Percentiles rank a stretch among this genome's conserved stretches.
These are phyloP conservation scores for Sitodiplosis mosellana DNA, from an alignment of 1,140 invertebrate species.

Conservation along the genomic window DNA sequence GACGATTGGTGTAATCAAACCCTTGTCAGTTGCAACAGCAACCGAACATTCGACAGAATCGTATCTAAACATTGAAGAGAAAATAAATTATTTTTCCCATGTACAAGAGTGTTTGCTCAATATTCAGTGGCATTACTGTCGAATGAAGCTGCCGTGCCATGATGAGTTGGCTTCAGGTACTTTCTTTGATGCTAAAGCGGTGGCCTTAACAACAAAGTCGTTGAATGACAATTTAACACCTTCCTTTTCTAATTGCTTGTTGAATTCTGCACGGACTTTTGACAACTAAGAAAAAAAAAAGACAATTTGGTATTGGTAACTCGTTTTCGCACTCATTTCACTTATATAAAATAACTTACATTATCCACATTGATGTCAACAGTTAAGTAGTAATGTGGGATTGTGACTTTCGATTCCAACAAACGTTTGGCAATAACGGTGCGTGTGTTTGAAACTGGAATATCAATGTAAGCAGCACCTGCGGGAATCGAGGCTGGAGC, in stretches of 20 bases:
- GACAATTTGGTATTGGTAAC: not conserved
- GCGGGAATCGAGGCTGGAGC: conserved; percentile 12
- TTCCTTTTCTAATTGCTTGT: conserved; percentile 63
- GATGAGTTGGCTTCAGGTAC: conserved; percentile 91
- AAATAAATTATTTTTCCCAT: conserved; percentile 1
- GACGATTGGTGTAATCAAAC: conserved; percentile 95
- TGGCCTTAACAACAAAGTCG: conserved; percentile 94
- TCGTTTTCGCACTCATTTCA: too few species aligned
- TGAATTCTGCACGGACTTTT: conserved; percentile 44
- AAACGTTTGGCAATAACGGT: conserved; percentile 82
- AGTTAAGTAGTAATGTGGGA: conserved; percentile 94
- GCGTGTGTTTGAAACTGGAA: conserved; percentile 75
- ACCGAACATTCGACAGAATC: conserved; percentile 88
- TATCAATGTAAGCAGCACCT: conserved; percentile 46
- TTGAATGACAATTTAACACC: conserved; percentile 82
- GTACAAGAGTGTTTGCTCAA: not conserved
- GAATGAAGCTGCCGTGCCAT: conserved; percentile 88
- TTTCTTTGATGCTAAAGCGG: conserved; percentile 75
- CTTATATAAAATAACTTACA: conserved; percentile 10
- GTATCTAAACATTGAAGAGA: conserved; percentile 33
- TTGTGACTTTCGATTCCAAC: conserved; percentile 74
- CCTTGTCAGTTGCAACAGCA: conserved; percentile 88
- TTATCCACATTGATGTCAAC: conserved; percentile 76
- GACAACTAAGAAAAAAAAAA: conserved; percentile 27
- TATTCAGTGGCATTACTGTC: conserved; percentile 51